These are phyloP conservation scores for Microhierax caerulescens DNA, from an alignment of 2,797 vertebrate genomes.

Conservation along the genomic window DNA sequence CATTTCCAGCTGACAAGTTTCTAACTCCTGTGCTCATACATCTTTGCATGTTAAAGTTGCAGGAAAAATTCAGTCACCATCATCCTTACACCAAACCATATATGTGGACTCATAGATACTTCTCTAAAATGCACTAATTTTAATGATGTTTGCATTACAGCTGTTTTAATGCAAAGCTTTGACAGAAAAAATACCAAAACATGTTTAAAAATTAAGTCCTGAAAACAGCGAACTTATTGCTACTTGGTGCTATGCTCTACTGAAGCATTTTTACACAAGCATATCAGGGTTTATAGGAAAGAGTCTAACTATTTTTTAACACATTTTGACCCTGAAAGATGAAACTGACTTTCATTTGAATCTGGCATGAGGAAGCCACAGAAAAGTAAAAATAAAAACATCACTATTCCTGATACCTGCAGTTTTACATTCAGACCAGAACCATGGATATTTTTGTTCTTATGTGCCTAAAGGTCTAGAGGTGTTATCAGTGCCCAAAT, in stretches of 20 bases:
- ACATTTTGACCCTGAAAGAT: not conserved
- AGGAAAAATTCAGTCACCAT: not conserved
- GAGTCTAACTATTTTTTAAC: not conserved
- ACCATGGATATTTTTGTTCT: not conserved
- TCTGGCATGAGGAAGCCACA: not conserved
- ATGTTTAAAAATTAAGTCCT: not conserved
- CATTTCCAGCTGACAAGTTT: not conserved
- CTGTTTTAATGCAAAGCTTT: not conserved
- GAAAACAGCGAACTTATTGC: not conserved
- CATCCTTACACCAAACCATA: not conserved
- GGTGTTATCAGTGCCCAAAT: not conserved
- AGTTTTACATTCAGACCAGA: not conserved
- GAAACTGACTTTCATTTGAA: not conserved
- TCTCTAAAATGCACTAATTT: not conserved
- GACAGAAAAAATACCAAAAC: not conserved
- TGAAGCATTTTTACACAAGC: not conserved
- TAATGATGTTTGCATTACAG: not conserved
- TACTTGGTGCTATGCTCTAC: not conserved
- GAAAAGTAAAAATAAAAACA: not conserved
- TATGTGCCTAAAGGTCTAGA: not conserved
- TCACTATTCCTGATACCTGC: not conserved
- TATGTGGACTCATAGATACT: not conserved
- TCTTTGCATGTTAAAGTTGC: not conserved
- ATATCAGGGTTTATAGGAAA: not conserved
- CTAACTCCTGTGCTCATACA: not conserved